A percentile compares a stretch with the other conserved stretches of the same genome.
phyloP scores from a whole-genome alignment of 2,888 invertebrate genomes.

The Stenotaenia linearis region DNA sequence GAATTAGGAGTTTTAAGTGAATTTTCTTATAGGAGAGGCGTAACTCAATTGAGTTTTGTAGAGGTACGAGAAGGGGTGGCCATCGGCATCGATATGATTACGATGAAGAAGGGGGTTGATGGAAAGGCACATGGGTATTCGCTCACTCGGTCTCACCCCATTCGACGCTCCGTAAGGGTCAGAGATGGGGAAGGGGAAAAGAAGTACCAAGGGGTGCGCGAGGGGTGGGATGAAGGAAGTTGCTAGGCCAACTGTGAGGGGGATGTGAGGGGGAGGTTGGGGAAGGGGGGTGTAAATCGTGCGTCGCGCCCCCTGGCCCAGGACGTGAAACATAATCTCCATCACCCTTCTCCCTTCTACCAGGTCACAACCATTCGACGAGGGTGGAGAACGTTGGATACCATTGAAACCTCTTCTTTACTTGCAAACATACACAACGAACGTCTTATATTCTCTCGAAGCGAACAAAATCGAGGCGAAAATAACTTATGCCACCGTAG shows the following conservation, averaged over 20 bases:
- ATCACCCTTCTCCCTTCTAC: slow-evolving; percentile 2
- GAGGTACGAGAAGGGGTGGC: neutral
- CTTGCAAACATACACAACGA: neutral
- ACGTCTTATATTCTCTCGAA: neutral
- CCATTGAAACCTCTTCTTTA: neutral
- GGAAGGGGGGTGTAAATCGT: slow-evolving; percentile 27
- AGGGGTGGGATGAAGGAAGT: slow-evolving; percentile 12
- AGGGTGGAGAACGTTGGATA: neutral
- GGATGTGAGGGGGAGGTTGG: neutral
- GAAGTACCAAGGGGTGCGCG: neutral
- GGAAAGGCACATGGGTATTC: neutral
- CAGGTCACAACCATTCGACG: slow-evolving; percentile 21
- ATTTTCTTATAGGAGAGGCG: neutral
- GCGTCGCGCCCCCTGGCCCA: slow-evolving; percentile 27
- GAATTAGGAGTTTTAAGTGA: neutral
- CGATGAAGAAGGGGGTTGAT: neutral
- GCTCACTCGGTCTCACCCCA: neutral
- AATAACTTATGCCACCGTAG: neutral
- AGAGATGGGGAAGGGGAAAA: neutral
- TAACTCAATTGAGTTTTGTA: neutral
- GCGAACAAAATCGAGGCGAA: neutral
- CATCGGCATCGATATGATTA: neutral
- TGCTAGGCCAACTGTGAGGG: neutral
- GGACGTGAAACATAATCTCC: slow-evolving; percentile 27
- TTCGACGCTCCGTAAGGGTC: neutral